Conservation (phyloP, 92 coral and sea anemone genomes). For the Pocillopora meandrina region DNA sequence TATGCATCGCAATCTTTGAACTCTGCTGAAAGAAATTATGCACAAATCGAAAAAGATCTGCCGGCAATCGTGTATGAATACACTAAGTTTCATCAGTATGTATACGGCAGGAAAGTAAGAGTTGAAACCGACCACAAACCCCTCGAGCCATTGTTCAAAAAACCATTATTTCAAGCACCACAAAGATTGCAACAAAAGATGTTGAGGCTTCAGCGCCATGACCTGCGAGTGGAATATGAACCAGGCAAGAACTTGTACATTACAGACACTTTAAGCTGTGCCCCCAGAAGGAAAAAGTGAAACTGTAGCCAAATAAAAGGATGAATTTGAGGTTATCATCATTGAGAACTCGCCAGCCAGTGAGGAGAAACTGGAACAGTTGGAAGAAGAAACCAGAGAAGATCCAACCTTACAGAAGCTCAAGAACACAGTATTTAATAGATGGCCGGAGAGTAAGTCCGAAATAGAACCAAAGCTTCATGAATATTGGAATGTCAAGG, state of each 20-base stretch:
- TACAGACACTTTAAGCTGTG: constrained; percentile 23
- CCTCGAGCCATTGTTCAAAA: constrained; percentile 19
- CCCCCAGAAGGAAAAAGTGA: constrained; percentile 32
- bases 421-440: constrained; percentile 15
- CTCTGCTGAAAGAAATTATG: not conserved
- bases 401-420: constrained; percentile 37
- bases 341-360: constrained; percentile 48
- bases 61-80: constrained; percentile 39
- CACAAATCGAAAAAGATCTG: no score
- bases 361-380: constrained; percentile 35
- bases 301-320: not conserved
- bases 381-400: constrained; percentile 32
- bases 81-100: constrained; percentile 35
- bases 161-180: constrained; percentile 18
- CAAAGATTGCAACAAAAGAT: constrained; percentile 2
- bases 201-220: not conserved
- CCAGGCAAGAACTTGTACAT: not conserved
- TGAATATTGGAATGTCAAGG: not conserved
- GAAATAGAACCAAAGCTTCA: not conserved
- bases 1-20: no score
- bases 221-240: not conserved
- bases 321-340: constrained; percentile 23
- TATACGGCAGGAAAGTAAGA: constrained; percentile 6
- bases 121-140: constrained; percentile 18
- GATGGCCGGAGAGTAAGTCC: constrained; percentile 49